Percentiles rank a stretch among this genome's conserved stretches.
Evolutionary conservation across 1,140 invertebrate genomes (phyloP).

Genomic region (Euglossa dilemma): DNA sequence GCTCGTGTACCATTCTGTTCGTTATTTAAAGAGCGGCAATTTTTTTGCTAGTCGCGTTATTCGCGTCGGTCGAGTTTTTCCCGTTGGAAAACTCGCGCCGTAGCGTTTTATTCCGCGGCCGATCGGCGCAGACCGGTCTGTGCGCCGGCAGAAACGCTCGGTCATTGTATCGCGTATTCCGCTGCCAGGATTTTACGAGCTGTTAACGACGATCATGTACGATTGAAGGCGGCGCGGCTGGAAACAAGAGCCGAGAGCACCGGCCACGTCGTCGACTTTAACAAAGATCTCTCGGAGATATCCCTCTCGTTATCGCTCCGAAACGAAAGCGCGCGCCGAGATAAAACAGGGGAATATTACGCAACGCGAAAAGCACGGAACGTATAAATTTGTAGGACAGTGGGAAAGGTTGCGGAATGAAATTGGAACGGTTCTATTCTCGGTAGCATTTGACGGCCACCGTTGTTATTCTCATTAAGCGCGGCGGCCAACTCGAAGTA

Average conservation of each 20-base stretch:
- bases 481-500: neutral
- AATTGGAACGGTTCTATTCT: slow-evolving; percentile 39
- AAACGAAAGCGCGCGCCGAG: no score
- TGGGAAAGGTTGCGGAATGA: slow-evolving; percentile 13
- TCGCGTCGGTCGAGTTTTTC: neutral
- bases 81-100: neutral
- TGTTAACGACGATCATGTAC: slow-evolving; percentile 40
- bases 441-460: slow-evolving; percentile 25
- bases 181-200: slow-evolving; percentile 48
- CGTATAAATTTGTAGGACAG: slow-evolving; percentile 20
- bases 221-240: neutral
- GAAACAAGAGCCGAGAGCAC: neutral
- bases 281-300: neutral
- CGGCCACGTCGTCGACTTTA: no score
- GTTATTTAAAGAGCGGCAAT: neutral
- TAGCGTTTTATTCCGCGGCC: neutral
- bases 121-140: neutral
- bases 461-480: slow-evolving; percentile 51
- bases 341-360: neutral
- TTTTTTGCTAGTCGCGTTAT: neutral
- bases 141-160: slow-evolving; percentile 7
- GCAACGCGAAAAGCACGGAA: neutral
- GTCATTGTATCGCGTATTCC: slow-evolving; percentile 51
- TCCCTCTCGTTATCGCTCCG: no score
- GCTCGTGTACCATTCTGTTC: no score